Conservation (phyloP, 2,797 vertebrate species). For the Sciurus vulgaris region DNA sequence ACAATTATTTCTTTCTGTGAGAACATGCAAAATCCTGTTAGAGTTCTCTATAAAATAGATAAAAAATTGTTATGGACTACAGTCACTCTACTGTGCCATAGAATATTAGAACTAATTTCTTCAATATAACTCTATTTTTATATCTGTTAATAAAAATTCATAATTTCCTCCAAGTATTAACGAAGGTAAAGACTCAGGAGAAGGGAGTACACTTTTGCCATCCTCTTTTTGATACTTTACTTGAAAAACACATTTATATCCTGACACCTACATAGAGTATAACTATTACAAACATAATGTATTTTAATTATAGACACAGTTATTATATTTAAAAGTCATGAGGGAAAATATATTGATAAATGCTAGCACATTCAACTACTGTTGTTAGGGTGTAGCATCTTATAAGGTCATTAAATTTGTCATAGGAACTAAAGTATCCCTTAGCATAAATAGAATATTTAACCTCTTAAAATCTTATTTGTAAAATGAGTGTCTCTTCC, state of each 20-base stretch:
- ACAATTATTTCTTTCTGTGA: neutral
- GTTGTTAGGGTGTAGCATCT: neutral
- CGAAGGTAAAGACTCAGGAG: neutral
- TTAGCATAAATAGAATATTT: neutral
- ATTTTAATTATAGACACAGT: neutral
- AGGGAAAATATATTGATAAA: neutral
- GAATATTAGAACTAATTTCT: neutral
- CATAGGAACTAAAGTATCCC: neutral
- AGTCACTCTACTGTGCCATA: neutral
- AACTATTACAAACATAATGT: neutral
- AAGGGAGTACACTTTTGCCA: neutral
- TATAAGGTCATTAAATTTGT: neutral
- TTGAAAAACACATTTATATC: neutral
- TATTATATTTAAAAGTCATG: neutral
- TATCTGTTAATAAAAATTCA: neutral
- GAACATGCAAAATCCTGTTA: neutral
- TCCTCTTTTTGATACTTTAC: neutral
- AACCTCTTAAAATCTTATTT: neutral
- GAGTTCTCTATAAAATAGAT: neutral
- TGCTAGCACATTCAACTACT: neutral
- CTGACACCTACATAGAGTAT: neutral
- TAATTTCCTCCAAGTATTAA: neutral
- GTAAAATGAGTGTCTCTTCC: neutral
- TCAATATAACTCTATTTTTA: neutral
- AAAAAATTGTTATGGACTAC: neutral